A percentile compares a stretch with the other conserved stretches of the same genome.
Evolutionary conservation across 1,140 invertebrate species (phyloP).

Genomic region (Scaptomyza hsui): DNA sequence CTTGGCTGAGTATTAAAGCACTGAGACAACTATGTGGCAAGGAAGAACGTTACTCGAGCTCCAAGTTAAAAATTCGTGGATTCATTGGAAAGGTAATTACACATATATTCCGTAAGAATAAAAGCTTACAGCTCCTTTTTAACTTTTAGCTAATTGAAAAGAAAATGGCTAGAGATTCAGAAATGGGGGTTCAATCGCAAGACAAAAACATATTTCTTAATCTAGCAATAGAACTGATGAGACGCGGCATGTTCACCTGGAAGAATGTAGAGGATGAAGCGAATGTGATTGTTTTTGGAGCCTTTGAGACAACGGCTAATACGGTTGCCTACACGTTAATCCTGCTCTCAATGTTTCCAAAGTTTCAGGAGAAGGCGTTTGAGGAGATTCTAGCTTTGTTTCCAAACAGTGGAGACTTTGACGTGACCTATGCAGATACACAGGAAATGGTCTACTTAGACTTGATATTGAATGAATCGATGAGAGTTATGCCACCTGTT

Average conservation of each 20-base stretch:
- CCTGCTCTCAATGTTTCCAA: slow-evolving; percentile 75
- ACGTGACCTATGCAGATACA: slow-evolving; percentile 85
- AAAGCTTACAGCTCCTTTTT: too few species aligned
- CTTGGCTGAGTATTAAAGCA: slow-evolving; percentile 55
- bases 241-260: slow-evolving; percentile 57
- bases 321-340: slow-evolving; percentile 66
- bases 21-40: slow-evolving; percentile 50
- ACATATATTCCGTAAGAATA: too few species aligned
- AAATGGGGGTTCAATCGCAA: not conserved
- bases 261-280: slow-evolving; percentile 75
- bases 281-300: slow-evolving; percentile 75
- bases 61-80: slow-evolving; percentile 60
- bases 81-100: slow-evolving; percentile 62
- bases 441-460: slow-evolving; percentile 88
- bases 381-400: slow-evolving; percentile 87
- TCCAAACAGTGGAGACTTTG: slow-evolving; percentile 81
- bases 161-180: slow-evolving; percentile 47
- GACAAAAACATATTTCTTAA: slow-evolving; percentile 73
- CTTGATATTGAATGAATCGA: slow-evolving; percentile 87
- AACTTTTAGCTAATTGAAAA: slow-evolving; percentile 50
- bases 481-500: slow-evolving; percentile 84
- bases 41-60: slow-evolving; percentile 45
- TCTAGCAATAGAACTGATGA: slow-evolving; percentile 60
- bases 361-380: slow-evolving; percentile 85
- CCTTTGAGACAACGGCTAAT: slow-evolving; percentile 79